Evolutionary conservation across 2,797 vertebrate genomes (phyloP).

Genomic region (Typhlichthys eigenmanni): DNA sequence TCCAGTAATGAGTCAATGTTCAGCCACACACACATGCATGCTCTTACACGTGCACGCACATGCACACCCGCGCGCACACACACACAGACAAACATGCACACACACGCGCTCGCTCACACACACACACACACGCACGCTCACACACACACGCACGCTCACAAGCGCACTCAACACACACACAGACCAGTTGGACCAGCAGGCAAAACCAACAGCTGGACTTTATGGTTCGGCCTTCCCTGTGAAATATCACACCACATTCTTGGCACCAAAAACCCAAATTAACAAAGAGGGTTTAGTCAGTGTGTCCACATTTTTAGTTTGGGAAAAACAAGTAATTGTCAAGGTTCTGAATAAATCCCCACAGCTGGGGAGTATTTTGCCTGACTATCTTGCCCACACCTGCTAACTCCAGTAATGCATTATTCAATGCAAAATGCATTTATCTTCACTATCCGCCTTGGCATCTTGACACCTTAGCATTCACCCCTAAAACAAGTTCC

Average conservation of each 20-base stretch:
- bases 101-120: slow-evolving; percentile 8
- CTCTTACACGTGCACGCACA: not conserved
- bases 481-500: no score
- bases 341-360: slow-evolving; percentile 48
- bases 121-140: not conserved
- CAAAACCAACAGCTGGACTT: slow-evolving; percentile 68
- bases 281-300: slow-evolving; percentile 74
- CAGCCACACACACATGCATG: slow-evolving; percentile 3
- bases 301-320: slow-evolving; percentile 55
- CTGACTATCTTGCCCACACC: not conserved
- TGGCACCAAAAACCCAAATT: slow-evolving; percentile 69
- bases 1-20: slow-evolving; percentile 15
- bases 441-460: no score
- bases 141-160: slow-evolving; percentile 16
- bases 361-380: slow-evolving; percentile 33
- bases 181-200: slow-evolving; percentile 63
- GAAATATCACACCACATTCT: slow-evolving; percentile 78
- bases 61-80: slow-evolving; percentile 16
- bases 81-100: slow-evolving; percentile 11
- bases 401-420: slow-evolving; percentile 15
- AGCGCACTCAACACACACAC: slow-evolving; percentile 10
- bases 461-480: no score
- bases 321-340: slow-evolving; percentile 49
- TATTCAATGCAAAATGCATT: not conserved
- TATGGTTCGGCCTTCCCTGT: slow-evolving; percentile 61